These are phyloP conservation scores for Catostylus mosaicus DNA, from an alignment of 30 jellyfish, hydroid and myxozoan genomes.

Conservation along the genomic window DNA sequence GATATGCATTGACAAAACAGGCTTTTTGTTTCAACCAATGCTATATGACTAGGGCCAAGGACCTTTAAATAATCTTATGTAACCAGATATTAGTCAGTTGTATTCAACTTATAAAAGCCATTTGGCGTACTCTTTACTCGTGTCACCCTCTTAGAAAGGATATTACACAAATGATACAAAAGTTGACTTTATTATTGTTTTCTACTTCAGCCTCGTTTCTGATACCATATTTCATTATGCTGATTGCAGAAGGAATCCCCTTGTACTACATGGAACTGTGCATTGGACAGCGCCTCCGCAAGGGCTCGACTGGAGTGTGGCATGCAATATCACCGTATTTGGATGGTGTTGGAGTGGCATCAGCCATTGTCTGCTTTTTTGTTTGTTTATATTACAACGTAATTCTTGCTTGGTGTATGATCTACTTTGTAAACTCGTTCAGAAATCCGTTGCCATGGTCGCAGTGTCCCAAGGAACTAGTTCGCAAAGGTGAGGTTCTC, in stretches of 20 bases:
- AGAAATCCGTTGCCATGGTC: constrained; percentile 97
- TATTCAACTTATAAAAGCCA: too few species aligned
- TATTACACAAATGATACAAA: background rate
- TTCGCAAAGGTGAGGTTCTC: constrained; percentile 64
- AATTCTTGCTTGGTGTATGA: constrained; percentile 97
- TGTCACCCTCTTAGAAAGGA: too few species aligned
- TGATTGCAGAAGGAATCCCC: constrained; percentile 97
- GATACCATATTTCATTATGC: constrained; percentile 93
- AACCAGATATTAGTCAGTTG: too few species aligned
- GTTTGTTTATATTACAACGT: constrained; percentile 97
- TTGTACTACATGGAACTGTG: constrained; percentile 96
- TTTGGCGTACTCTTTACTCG: too few species aligned
- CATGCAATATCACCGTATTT: constrained; percentile 91
- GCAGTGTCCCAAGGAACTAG: constrained; percentile 80
- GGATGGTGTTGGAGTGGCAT: constrained; percentile 98
- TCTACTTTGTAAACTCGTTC: constrained; percentile 89
- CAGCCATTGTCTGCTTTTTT: constrained; percentile 86
- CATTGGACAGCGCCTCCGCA: constrained; percentile 98
- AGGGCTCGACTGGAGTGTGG: constrained; percentile 97
- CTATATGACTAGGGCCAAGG: too few species aligned
- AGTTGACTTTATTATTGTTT: too few species aligned
- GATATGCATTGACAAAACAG: too few species aligned
- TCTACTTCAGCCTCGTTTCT: constrained; percentile 88
- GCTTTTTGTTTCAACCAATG: too few species aligned
- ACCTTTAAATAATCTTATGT: too few species aligned